A percentile compares a stretch with the other conserved stretches of the same genome.
These are phyloP conservation scores for Calephelis nemesis DNA, from an alignment of 1,140 invertebrate species.

Conservation along the genomic window DNA sequence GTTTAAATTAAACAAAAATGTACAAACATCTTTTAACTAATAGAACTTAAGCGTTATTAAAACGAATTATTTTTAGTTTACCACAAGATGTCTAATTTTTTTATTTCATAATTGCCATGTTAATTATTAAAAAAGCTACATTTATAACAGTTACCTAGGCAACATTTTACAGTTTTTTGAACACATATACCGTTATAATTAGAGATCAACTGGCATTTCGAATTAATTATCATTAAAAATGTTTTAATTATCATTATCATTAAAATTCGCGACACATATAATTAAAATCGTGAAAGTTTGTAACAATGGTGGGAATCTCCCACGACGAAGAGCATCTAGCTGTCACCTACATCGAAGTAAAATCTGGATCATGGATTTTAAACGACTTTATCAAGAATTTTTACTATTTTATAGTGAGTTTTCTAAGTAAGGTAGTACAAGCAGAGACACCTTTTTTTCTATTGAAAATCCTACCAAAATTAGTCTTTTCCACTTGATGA, in stretches of 20 bases:
- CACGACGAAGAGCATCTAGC: slow-evolving; percentile 7
- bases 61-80: too few species aligned
- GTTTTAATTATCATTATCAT: slow-evolving; percentile 18
- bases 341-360: slow-evolving; percentile 17
- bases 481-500: too few species aligned
- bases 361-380: slow-evolving; percentile 16
- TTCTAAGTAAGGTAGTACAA: too few species aligned
- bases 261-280: slow-evolving; percentile 18
- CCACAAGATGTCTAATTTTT: too few species aligned
- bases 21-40: too few species aligned
- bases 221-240: slow-evolving; percentile 17
- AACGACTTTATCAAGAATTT: slow-evolving; percentile 9
- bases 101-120: too few species aligned
- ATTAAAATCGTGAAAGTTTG: slow-evolving; percentile 17
- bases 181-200: slow-evolving; percentile 4
- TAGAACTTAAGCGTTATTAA: too few species aligned
- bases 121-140: too few species aligned
- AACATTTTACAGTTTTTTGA: neutral
- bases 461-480: too few species aligned
- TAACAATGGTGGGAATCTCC: slow-evolving; percentile 8
- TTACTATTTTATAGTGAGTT: slow-evolving; percentile 1
- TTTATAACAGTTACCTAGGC: too few species aligned
- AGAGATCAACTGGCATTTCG: slow-evolving; percentile 12
- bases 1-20: too few species aligned
- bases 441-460: too few species aligned